These are phyloP conservation scores for Nymphalis polychloros DNA, from an alignment of 2,888 invertebrate species.

Conservation along the genomic window DNA sequence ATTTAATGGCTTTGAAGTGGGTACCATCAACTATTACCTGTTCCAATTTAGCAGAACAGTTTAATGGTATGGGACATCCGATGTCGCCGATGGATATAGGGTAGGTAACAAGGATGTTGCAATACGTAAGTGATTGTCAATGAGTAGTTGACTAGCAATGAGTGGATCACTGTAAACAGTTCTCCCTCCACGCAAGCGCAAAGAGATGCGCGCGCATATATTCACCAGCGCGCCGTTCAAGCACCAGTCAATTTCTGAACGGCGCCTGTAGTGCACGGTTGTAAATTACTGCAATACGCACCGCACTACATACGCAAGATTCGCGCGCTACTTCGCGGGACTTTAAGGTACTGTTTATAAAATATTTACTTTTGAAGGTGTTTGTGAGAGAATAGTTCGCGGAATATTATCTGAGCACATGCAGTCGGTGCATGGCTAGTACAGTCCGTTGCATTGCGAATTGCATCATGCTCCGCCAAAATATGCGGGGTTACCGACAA, in stretches of 20 bases:
- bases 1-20: slow-evolving; percentile 28
- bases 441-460: slow-evolving; percentile 46
- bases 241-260: slow-evolving; percentile 69
- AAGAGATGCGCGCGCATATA: slow-evolving; percentile 77
- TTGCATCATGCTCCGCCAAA: slow-evolving; percentile 43
- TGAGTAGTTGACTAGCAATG: slow-evolving; percentile 31
- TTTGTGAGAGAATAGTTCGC: slow-evolving; percentile 14
- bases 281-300: slow-evolving; percentile 22
- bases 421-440: slow-evolving; percentile 28
- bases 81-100: slow-evolving; percentile 40
- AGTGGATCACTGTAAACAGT: slow-evolving; percentile 38
- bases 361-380: slow-evolving; percentile 23
- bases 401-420: slow-evolving; percentile 30
- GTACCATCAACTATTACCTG: slow-evolving; percentile 32
- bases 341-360: slow-evolving; percentile 45
- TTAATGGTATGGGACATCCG: slow-evolving; percentile 43
- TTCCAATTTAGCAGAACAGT: slow-evolving; percentile 42
- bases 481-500: slow-evolving; percentile 37
- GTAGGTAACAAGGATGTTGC: slow-evolving; percentile 30
- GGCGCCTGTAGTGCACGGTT: slow-evolving; percentile 49
- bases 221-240: slow-evolving; percentile 60
- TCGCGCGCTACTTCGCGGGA: slow-evolving; percentile 44
- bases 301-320: slow-evolving; percentile 40
- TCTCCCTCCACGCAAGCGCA: slow-evolving; percentile 73
- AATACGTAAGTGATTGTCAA: slow-evolving; percentile 33